Evolutionary conservation across 2,797 vertebrate species (phyloP).

Genomic region (Tragopan temminckii): DNA sequence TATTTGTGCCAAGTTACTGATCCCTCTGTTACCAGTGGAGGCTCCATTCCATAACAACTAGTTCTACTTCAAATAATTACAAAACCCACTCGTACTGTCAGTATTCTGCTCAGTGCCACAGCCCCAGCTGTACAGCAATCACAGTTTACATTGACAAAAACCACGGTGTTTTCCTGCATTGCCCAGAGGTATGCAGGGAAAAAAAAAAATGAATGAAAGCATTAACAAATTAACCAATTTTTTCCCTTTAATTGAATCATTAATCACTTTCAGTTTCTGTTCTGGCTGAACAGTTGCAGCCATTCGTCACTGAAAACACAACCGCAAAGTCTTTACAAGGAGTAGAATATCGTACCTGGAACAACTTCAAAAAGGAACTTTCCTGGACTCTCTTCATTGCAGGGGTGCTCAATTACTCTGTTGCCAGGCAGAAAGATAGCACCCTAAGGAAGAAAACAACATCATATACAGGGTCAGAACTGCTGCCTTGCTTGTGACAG

Average conservation of each 20-base stretch:
- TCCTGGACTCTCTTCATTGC: conserved; percentile 91
- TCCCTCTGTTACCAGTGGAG: not conserved
- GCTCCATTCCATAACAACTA: not conserved
- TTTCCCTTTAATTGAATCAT: conserved; percentile 2
- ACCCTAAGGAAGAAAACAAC: conserved; percentile 84
- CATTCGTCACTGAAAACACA: conserved; percentile 37
- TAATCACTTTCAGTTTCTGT: conserved; percentile 48
- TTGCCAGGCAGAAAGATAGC: conserved; percentile 94
- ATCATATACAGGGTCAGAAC: conserved; percentile 40
- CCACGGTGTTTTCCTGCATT: not conserved
- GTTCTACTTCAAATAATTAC: not conserved
- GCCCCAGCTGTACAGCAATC: not conserved
- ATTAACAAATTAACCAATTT: not conserved
- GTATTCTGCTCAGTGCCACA: not conserved
- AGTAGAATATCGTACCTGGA: conserved; percentile 88
- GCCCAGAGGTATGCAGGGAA: not conserved
- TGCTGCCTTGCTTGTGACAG: not conserved
- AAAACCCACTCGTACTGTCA: not conserved
- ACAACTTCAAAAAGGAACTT: conserved; percentile 97
- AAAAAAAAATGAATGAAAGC: not conserved
- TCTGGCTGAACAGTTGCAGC: conserved; percentile 8
- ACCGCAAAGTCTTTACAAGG: not conserved
- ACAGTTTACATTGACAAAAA: not conserved
- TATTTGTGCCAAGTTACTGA: not conserved
- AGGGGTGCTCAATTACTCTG: conserved; percentile 93